A percentile compares a stretch with the other conserved stretches of the same genome.
These are phyloP conservation scores for Morpho deidamia DNA, from an alignment of 2,888 invertebrate species.

Conservation along the genomic window DNA sequence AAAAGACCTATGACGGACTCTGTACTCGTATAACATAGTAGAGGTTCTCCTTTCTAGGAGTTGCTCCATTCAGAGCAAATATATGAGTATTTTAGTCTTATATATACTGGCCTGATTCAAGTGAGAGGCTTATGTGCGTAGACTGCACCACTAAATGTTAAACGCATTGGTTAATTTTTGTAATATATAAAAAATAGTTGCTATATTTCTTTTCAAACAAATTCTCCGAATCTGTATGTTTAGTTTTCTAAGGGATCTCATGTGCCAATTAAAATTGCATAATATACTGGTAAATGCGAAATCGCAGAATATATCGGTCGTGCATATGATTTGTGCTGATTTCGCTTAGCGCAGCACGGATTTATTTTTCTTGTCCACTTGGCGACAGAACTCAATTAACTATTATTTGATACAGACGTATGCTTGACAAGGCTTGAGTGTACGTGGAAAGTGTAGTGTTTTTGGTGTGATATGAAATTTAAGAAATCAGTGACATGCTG, in stretches of 20 bases:
- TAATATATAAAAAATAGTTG: too few relatives aligned
- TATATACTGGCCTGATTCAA: too few relatives aligned
- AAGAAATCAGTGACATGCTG: constrained; percentile 65
- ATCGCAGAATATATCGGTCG: constrained; percentile 59
- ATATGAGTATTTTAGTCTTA: too few relatives aligned
- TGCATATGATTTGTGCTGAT: constrained; percentile 56
- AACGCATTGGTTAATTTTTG: too few relatives aligned
- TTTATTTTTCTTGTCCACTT: constrained; percentile 49
- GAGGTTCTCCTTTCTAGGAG: too few relatives aligned
- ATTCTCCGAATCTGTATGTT: constrained; percentile 12
- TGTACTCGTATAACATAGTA: too few relatives aligned
- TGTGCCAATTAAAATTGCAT: constrained; percentile 55
- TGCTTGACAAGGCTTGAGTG: constrained; percentile 31
- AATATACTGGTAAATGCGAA: constrained; percentile 44
- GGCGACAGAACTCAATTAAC: constrained; percentile 46
- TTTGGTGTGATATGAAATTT: constrained; percentile 57
- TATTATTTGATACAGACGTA: constrained; percentile 48
- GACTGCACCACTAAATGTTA: too few relatives aligned
- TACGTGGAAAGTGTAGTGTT: constrained; percentile 32
- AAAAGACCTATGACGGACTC: too few relatives aligned
- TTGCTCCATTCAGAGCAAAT: too few relatives aligned
- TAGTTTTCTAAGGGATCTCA: constrained; percentile 16
- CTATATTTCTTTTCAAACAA: constrained; percentile 1
- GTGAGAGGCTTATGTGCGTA: background rate
- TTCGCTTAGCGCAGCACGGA: constrained; percentile 43